Evolutionary conservation across 2,797 vertebrate species (phyloP).

Genomic region (Falco columbarius): DNA sequence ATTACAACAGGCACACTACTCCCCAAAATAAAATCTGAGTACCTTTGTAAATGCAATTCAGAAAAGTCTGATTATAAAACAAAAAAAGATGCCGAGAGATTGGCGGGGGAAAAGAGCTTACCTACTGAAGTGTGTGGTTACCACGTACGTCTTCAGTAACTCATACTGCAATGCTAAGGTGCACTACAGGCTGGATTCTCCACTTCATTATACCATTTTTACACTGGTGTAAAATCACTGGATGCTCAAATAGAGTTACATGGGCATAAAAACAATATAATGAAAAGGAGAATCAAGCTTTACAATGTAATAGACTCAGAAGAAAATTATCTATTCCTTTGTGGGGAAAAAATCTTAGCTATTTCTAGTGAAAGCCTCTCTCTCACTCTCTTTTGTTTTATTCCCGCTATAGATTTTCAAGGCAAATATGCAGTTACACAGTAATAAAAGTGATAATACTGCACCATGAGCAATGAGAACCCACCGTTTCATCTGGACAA

Average conservation of each 20-base stretch:
- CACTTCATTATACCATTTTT: slow-evolving; percentile 12
- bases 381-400: slow-evolving; percentile 1
- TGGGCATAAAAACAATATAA: slow-evolving; percentile 48
- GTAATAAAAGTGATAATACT: slow-evolving; percentile 1
- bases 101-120: neutral
- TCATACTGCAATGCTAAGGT: neutral
- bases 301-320: slow-evolving; percentile 8
- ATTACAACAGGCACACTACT: neutral
- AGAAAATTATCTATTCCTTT: slow-evolving; percentile 40
- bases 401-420: slow-evolving; percentile 23
- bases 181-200: neutral
- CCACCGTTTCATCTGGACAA: neutral
- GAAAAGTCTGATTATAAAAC: slow-evolving; percentile 23
- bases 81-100: neutral
- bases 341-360: neutral
- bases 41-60: slow-evolving; percentile 1
- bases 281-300: slow-evolving; percentile 45
- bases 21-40: neutral
- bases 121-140: neutral
- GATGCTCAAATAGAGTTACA: slow-evolving; percentile 50
- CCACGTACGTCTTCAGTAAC: neutral
- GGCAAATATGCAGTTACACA: slow-evolving; percentile 1
- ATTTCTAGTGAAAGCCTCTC: slow-evolving; percentile 11
- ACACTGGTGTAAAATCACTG: slow-evolving; percentile 8
- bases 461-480: neutral